Percentiles rank a stretch among this genome's conserved stretches.
phyloP scores from a whole-genome alignment of 2,113 vertebrate genomes.

The Neogobius melanostomus region DNA sequence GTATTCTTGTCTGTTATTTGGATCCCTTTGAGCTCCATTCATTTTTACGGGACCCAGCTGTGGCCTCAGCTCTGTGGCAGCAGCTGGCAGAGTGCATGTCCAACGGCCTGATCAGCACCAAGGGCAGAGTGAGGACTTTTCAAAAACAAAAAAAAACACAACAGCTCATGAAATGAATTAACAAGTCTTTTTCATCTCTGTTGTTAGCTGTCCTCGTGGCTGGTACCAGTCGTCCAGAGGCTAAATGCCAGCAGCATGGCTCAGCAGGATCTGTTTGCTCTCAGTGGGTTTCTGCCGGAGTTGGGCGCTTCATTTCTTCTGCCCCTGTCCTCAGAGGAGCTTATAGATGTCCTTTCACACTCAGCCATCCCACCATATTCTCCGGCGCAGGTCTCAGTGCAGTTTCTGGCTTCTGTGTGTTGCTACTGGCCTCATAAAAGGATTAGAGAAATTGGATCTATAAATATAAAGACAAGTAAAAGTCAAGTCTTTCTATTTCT shows the following conservation, averaged over 20 bases:
- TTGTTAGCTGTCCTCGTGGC: slow-evolving; percentile 79
- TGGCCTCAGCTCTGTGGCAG: slow-evolving; percentile 73
- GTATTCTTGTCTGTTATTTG: slow-evolving; percentile 83
- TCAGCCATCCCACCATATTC: slow-evolving; percentile 71
- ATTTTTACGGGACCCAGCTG: slow-evolving; percentile 72
- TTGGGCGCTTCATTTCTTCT: slow-evolving; percentile 81
- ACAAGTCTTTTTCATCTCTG: slow-evolving; percentile 11
- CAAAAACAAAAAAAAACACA: not conserved
- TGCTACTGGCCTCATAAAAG: not conserved
- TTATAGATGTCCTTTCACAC: slow-evolving; percentile 77
- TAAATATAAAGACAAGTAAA: not conserved
- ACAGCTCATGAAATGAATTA: not conserved
- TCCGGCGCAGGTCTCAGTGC: slow-evolving; percentile 78
- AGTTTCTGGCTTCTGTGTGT: not conserved
- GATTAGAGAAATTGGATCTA: not conserved
- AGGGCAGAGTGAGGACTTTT: slow-evolving; percentile 79
- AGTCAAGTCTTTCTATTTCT: too few species aligned
- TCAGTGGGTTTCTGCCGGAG: slow-evolving; percentile 80
- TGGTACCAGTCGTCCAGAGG: slow-evolving; percentile 74
- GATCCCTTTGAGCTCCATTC: slow-evolving; percentile 78
- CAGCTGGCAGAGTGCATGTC: slow-evolving; percentile 82
- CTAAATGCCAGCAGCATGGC: slow-evolving; percentile 73
- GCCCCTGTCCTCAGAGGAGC: slow-evolving; percentile 73
- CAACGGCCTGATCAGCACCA: slow-evolving; percentile 75
- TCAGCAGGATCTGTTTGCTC: slow-evolving; percentile 66